A percentile compares a stretch with the other conserved stretches of the same genome.
Evolutionary conservation across 2,888 invertebrate genomes (phyloP).

Genomic region (Rotaria sp.): DNA sequence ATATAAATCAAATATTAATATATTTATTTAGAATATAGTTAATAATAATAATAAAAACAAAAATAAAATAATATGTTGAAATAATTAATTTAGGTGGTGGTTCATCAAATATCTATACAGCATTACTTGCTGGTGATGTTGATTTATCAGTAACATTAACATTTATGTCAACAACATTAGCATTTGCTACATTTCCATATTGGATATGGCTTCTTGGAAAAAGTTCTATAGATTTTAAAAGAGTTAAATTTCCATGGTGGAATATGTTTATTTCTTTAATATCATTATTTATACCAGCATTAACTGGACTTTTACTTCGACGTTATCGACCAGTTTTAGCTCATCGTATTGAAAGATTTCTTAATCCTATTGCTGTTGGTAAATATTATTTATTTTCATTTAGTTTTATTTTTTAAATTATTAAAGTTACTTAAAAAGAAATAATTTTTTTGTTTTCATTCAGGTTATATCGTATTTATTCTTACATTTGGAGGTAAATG

Average conservation of each 20-base stretch:
- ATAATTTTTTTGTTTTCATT: neutral
- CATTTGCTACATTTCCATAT: conserved; percentile 64
- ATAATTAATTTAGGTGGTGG: conserved; percentile 62
- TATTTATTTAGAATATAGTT: no score
- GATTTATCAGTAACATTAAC: conserved; percentile 91
- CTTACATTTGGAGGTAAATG: neutral
- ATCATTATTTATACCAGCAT: neutral
- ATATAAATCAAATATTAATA: no score
- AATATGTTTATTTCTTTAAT: neutral
- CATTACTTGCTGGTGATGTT: conserved; percentile 82
- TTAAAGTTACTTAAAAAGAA: no score
- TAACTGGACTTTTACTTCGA: neutral
- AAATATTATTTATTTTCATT: neutral
- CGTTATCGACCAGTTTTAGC: neutral
- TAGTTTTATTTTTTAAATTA: no score
- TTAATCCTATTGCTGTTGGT: neutral
- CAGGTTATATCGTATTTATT: neutral
- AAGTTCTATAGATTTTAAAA: neutral
- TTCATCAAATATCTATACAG: conserved; percentile 90
- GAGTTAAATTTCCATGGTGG: neutral
- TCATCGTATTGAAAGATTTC: neutral
- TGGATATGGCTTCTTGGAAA: neutral
- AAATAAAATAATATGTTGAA: no score
- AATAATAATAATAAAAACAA: no score
- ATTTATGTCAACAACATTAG: conserved; percentile 74